Evolutionary conservation across 2,113 vertebrate species (phyloP), one percentile per base, ranked within the genome.

Genomic region (Leiothrix lutea): DNA sequence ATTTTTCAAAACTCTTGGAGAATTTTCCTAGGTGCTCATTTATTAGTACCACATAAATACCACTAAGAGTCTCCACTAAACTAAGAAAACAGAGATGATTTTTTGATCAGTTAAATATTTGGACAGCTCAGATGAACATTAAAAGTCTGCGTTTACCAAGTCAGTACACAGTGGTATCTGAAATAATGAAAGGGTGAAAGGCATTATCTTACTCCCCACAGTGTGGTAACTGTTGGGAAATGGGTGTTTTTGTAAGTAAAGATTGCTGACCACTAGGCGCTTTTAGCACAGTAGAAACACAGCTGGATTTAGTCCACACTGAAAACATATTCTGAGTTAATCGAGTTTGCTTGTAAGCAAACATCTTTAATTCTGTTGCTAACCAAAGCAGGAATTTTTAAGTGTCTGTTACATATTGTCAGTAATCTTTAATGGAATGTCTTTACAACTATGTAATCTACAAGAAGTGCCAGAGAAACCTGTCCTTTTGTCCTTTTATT

Each of bases 401-500:
- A 91, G 69, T 90, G 64, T 88, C 84, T 92, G 64, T 73, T 87
- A 72, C 58, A 50, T 62, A 92, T 71, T 92, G 93, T 80, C 87
- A 72, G 69, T 40, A 93, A 92, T 81, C 69, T 90, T 91, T 78
- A 90, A 79, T 5, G 7, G 90, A 97, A 96, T 94, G 56, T 93
- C 78, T 94, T 97, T 94, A 92, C 75, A 78, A 42, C 73, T 78
- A 70, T 2, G n/a, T 80, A 95, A 95, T 88, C 90, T 93, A 75
- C 36, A 72, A 88, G 25, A 69, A 69, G 57, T 72, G 85, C 51
- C 71, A 65, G 80, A 60, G 91, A 94, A 89, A 65, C 9, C 70
- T 87, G 82, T 95, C 88, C 65, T 87, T 95, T 92, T 94, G 65
- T 86, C 84, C 80, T 90, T 74, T 95, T 92, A 88, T 69, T 94